A percentile compares a stretch with the other conserved stretches of the same genome.
phyloP scores from a whole-genome alignment of 2,113 vertebrate species.

The Burhinus bistriatus region DNA sequence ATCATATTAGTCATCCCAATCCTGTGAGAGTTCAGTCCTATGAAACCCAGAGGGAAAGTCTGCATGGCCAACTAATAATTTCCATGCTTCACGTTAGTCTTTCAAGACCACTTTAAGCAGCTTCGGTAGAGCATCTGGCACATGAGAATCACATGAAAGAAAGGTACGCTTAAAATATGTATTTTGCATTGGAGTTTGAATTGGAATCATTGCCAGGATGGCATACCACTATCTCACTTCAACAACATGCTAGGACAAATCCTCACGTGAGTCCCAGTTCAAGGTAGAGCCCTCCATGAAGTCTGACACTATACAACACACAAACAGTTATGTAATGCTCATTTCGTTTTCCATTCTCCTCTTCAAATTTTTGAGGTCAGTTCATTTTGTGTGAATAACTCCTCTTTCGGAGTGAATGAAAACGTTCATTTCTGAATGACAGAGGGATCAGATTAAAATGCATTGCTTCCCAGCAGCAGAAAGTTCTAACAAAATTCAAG shows the following conservation, averaged over 20 bases:
- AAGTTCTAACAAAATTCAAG: background rate
- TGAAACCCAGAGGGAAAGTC: background rate
- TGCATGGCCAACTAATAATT: background rate
- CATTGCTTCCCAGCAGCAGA: background rate
- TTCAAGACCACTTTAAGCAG: background rate
- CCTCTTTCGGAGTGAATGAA: background rate
- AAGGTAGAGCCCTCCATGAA: background rate
- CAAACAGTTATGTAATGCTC: accelerated
- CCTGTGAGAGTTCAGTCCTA: background rate
- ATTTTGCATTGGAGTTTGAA: background rate
- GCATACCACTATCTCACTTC: background rate
- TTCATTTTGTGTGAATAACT: background rate
- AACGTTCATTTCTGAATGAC: background rate
- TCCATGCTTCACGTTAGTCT: background rate
- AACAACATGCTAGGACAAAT: background rate
- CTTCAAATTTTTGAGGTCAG: background rate
- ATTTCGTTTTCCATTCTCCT: background rate
- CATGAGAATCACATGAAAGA: background rate
- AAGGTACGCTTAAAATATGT: background rate
- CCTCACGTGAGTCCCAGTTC: background rate
- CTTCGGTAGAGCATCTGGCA: accelerated
- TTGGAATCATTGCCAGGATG: background rate
- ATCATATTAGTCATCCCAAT: background rate
- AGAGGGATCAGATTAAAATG: background rate
- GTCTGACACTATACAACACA: background rate